Evolutionary conservation across 2,888 invertebrate genomes (phyloP).

Genomic region (Phymatocera aterrima): DNA sequence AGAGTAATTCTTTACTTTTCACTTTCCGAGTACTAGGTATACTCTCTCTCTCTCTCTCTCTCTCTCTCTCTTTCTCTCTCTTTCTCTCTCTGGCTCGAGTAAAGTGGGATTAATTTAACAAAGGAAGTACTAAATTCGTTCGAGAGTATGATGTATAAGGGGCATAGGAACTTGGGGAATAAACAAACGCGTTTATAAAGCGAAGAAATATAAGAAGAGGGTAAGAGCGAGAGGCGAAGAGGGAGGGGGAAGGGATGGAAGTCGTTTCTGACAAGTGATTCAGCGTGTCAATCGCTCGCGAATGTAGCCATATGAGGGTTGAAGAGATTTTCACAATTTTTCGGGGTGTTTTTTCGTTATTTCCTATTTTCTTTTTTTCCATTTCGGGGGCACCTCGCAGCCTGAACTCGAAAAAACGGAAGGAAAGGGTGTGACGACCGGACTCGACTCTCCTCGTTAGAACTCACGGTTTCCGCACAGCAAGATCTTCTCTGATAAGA

Average conservation of each 20-base stretch:
- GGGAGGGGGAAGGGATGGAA: background rate
- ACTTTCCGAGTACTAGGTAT: no score
- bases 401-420: background rate
- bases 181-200: background rate
- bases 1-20: no score
- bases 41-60: background rate
- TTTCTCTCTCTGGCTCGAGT: background rate
- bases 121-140: constrained; percentile 38
- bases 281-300: constrained; percentile 26
- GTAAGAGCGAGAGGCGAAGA: background rate
- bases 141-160: constrained; percentile 12
- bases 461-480: background rate
- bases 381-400: background rate
- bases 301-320: background rate
- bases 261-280: constrained; percentile 34
- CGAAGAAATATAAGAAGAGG: background rate
- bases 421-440: background rate
- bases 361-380: background rate
- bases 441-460: background rate
- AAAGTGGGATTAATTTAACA: constrained; percentile 31
- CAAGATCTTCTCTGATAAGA: no score
- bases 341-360: background rate
- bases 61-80: background rate
- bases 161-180: constrained; percentile 42
- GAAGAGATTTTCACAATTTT: background rate